Base-by-base conservation (phyloP, 2,888 invertebrate genomes). In the Blera fallax region DNA sequence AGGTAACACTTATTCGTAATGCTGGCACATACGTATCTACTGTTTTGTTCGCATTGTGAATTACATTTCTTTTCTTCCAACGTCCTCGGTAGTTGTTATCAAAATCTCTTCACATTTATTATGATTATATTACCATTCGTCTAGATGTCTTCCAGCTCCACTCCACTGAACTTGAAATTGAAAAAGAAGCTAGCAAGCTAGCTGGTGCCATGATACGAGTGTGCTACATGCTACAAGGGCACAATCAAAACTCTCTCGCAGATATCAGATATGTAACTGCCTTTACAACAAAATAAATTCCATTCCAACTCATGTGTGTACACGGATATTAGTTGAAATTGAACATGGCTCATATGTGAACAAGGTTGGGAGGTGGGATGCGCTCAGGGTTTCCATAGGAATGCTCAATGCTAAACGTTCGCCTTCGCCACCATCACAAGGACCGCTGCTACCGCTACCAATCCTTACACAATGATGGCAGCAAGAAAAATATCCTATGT, bases 251-350 rank as follows among this genome's bases (percentile, higher is more conserved):
- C 16, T 37, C 21, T 52, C 64, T 40, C 40, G 45, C 24, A 64
- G 54, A 64, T 70, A 56, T 43, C 69, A 64, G 77, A 76, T 81
- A 60, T 67, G 67, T 78, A 78, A 56, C 72, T 74, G 79, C 74
- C 69, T 69, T 74, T 69, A 70, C 69, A 84, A 79, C 64, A 73
- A 84, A 84, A 84, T 79, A 84, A 84, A 84, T 84, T 84, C 79
- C 84, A 74, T 84, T 79, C 18, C 84, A 74, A 84, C 64, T 79
- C 84, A 84, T 84, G 84, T 84, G 84, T 79, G 69, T 84, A 84
- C 84, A 79, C 64, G 84, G 79, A 84, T 84, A 84, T 84, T 84
- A 84, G 79, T 74, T 74, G 79, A 73, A 84, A 84, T 84, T 84
- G 73, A 84, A 79, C 79, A 74, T 84, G 83, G 43, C 84, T 84